Evolutionary conservation across 2,888 invertebrate species (phyloP), one percentile per base, ranked within the genome.

Genomic region (Epinotia brunnichana): DNA sequence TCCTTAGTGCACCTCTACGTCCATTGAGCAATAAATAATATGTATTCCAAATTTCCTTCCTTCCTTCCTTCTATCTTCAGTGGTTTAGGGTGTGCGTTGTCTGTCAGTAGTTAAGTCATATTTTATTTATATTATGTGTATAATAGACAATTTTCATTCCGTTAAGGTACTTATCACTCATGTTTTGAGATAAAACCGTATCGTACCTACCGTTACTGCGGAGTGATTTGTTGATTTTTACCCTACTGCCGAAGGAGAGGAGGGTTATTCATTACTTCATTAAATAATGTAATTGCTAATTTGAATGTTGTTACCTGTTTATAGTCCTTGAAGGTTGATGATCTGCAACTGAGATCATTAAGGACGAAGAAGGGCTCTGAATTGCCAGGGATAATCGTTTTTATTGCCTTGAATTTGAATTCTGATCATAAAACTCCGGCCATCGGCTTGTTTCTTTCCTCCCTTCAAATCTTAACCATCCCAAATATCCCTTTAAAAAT

Each of bases 381-480:
- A 72, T 51, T 48, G 61, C 67, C 62, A 10, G 48, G 68, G 56
- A 68, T 68, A 68, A 68, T 72, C 57, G 73, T 44, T 63, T 73
- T 73, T 69, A 73, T 62, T 21, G 68, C 57, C 35, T 39, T 57
- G 57, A 62, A 73, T 73, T 68, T 73, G 57, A 68, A 73, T 68
- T 57, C 19, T n/a, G 29, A 69, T 59, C 63, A 57, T 73, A 63
- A 51, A 73, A 63, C 68, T 4, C 19, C 68, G 57, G 53, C 68
- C 62, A 57, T 51, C 62, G 62, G 68, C 68, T 56, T 35, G 24
- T 19, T 17, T 29, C 56, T 15, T 66, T 44, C 15, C 24, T 39
- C 41, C 7, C 68, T 59, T 39, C 39, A 35, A 56, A 68, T 51
- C 67, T 72, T 48, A 56, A 68, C 59, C 67, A 57, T 48, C 24